These are phyloP conservation scores for Cichlasoma orientale DNA, from an alignment of 2,797 vertebrate genomes.

Conservation along the genomic window DNA sequence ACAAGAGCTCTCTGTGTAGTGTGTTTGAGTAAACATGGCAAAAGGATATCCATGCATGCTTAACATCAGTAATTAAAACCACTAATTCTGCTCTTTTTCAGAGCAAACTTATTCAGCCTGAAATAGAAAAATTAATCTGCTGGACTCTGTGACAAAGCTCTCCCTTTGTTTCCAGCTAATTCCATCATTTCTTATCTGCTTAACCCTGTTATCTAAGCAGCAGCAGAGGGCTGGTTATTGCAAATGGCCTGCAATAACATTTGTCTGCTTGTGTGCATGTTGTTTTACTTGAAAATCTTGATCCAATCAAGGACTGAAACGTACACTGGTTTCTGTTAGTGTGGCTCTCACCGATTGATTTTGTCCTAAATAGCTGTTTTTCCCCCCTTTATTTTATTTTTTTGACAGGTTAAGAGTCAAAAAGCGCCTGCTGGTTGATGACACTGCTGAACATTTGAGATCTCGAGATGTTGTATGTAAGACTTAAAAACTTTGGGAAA, in stretches of 20 bases:
- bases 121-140: slow-evolving; percentile 46
- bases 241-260: slow-evolving; percentile 13
- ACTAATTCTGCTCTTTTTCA: neutral
- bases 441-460: neutral
- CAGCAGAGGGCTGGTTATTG: slow-evolving; percentile 13
- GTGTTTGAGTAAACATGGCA: neutral
- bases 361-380: rapidly evolving
- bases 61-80: neutral
- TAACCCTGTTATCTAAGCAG: slow-evolving; percentile 50
- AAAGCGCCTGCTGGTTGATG: neutral
- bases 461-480: neutral
- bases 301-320: neutral
- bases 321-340: neutral
- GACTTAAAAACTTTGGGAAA: neutral
- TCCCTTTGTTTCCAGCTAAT: slow-evolving; percentile 52
- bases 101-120: slow-evolving; percentile 19
- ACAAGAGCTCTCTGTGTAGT: neutral
- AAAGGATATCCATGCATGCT: neutral
- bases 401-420: neutral
- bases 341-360: neutral
- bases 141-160: slow-evolving; percentile 23
- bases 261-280: neutral
- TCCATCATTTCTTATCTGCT: slow-evolving; percentile 31
- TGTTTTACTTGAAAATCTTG: slow-evolving; percentile 6
- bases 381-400: no score